Base-by-base conservation (phyloP, 2,888 invertebrate genomes). In the Artemia sinica region DNA sequence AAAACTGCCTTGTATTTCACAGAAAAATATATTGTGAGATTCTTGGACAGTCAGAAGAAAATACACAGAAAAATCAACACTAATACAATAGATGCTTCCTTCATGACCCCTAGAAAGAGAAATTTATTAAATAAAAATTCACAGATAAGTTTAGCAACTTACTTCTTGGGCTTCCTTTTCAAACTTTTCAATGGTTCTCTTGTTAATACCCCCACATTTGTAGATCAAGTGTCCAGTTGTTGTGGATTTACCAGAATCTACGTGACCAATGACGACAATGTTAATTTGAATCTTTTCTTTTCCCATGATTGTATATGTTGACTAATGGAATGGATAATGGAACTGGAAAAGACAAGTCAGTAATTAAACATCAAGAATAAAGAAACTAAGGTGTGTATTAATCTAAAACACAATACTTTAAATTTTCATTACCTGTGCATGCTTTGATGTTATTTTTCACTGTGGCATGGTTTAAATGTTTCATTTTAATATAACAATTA, bases 141-240 rank as follows among this genome's bases (percentile, higher is more conserved):
- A n/a, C n/a, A n/a, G n/a, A 58, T 8, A 58, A 12, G 2, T 65
- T 50, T 50, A 18, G 8, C 10, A 28, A 73, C 74, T 74, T 74
- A 81, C 82, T 77, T 97, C 96, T 81, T 93, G 92, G 80, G 97
- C 96, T 83, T 97, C 96, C 85, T 97, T 97, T 85, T 97, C 97
- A 86, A 97, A 98, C 82, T 98, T 97, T 82, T 96, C 96, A 81
- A 97, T 98, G 79, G 95, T 94, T 86, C 97, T 88, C 83, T 97
- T 96, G 86, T 97, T 97, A 81, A 98, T 98, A 84, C 97, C 97
- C 82, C 97, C 97, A 81, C 97, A 97, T 86, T 97, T 97, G 89
- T 94, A 97, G 84, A 96, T 96, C 84, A 96, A 85, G 82, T 97
- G 96, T 76, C 96, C 96, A 76, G 93, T 94, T 78, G 93, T 94